Base-by-base conservation (phyloP, 2,113 vertebrate genomes). In the Engraulis encrasicolus region DNA sequence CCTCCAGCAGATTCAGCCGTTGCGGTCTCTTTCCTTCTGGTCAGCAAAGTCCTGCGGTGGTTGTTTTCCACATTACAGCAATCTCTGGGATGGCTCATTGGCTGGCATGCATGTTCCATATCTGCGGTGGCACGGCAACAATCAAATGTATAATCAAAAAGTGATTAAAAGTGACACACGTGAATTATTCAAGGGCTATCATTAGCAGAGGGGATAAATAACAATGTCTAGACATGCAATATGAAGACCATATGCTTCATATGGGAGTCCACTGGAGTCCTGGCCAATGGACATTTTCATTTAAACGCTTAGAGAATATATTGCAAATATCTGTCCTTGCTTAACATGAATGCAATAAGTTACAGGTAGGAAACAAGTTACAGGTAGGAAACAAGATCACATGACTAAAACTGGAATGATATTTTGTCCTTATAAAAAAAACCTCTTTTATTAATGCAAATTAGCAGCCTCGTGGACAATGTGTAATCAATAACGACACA, bases 81-180 rank as follows among this genome's bases (percentile, higher is more conserved):
- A 34, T 34, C 61, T 27, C 61, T 71, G 61, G 61, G 27, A 27
- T 15, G 12, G 61, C 15, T 34, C 61, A 71, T 14, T 14, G 61
- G 27, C 4, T 71, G 23, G 31, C 61, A 31, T 71, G 31, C 61
- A 31, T 71, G 27, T 71, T 71, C 27, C 61, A 71, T 34, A 34
- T 71, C 23, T 71, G 31, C 61, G 17, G 61, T 3, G 15, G 61
- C 61, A 34, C 34, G 23, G 27, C 61, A 15, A 71, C 61, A 34
- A 71, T 71, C 61, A 71, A 71, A 71, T 71, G 31, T 71, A 71
- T 71, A 71, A 71, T 71, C 27, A 71, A 71, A 71, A 71, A 71
- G 61, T 31, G 61, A 71, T 71, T 71, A 66, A 6, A 66, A 11
- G 27, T 66, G 27, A 14, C 61, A 31, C 27, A 31, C 61, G 11